phyloP scores from a whole-genome alignment of 2,888 invertebrate genomes.

The Spicauda simplicius region DNA sequence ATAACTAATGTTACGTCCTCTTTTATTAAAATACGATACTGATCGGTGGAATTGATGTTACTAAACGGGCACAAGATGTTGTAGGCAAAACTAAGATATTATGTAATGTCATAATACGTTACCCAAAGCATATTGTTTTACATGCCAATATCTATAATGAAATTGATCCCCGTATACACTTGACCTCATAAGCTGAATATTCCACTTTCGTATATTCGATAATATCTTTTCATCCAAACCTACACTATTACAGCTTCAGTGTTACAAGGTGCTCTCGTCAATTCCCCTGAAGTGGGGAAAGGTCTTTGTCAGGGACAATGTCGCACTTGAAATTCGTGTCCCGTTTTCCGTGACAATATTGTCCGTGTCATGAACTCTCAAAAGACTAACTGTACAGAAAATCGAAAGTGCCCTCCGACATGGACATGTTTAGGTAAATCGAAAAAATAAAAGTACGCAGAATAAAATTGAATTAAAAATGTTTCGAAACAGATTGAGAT shows the following conservation, averaged over 20 bases:
- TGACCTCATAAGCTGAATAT: not conserved
- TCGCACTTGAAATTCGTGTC: slow-evolving; percentile 18
- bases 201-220: not conserved
- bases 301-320: slow-evolving; percentile 4
- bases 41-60: too few species aligned
- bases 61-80: too few species aligned
- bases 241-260: not conserved
- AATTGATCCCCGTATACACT: not conserved
- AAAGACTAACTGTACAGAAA: slow-evolving; percentile 19
- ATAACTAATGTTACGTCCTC: too few species aligned
- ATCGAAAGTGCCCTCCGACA: slow-evolving; percentile 16
- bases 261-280: not conserved
- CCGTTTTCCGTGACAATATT: slow-evolving; percentile 12
- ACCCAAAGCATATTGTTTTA: not conserved
- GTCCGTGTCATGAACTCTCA: slow-evolving; percentile 17
- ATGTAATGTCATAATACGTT: too few species aligned
- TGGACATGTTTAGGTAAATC: not conserved
- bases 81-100: too few species aligned
- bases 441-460: not conserved
- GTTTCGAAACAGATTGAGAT: too few species aligned
- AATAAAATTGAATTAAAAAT: too few species aligned
- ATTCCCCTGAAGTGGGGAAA: not conserved
- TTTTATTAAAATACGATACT: too few species aligned
- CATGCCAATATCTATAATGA: not conserved
- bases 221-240: not conserved